Base-by-base conservation (phyloP, 2,113 vertebrate genomes). In the Saguinus imperator region DNA sequence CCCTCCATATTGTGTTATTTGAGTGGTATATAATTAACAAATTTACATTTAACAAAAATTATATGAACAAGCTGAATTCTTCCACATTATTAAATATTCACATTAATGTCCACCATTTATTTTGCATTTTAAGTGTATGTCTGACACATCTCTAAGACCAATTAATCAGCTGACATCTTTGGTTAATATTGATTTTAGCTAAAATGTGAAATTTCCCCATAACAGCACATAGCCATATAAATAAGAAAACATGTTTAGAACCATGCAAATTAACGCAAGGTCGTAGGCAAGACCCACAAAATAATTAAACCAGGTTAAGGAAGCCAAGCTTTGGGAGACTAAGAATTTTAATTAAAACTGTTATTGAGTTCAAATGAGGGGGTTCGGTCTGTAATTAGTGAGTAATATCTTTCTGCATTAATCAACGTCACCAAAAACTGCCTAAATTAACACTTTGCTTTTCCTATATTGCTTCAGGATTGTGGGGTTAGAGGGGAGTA, bases 341-440 rank as follows among this genome's bases (percentile, higher is more conserved):
- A 97, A 96, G 92, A 97, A 97, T 98, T 98, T 98, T 98, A 98
- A 98, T 98, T 97, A 97, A 97, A 98, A 97, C 87, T 79, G 84
- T 96, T 98, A 97, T 96, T 98, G 97, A 97, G 97, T 98, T 98
- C 97, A 98, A 98, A 98, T 97, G 95, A 97, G 96, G 76, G 94
- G 95, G 82, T 97, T 96, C 89, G 91, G 45, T 95, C 97, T 97
- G 97, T 95, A 97, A 97, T 98, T 98, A 98, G 96, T 97, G 95
- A 97, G 95, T 96, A 97, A 98, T 97, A 97, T 97, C 96, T 97
- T 97, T 96, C 95, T 97, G 92, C 94, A 98, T 97, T 97, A 97
- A 98, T 98, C 97, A 98, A 97, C 27, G 40, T 97, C 97, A 96
- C 96, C 72, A 95, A 97, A 97, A 97, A 77, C 92, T 96, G 90